Base-by-base conservation (phyloP, 2,888 invertebrate genomes). In the Leuctra nigra region DNA sequence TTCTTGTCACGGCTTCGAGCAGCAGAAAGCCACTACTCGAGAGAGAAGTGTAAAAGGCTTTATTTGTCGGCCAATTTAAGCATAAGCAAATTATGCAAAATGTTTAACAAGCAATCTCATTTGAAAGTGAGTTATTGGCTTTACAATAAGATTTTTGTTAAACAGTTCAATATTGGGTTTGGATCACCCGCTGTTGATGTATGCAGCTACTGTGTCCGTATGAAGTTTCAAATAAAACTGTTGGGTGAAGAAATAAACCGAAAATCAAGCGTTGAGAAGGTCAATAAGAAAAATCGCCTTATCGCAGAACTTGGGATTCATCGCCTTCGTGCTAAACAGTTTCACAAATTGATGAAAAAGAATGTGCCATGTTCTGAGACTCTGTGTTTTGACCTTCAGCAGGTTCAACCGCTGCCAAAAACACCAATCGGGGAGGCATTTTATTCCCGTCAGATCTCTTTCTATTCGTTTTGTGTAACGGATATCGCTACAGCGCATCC, bases 71-170 rank as follows among this genome's bases (percentile, higher is more conserved):
- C 36, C 14, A 14, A 36, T 13, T 36, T 13, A 14, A 36, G 14
- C 13, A 36, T 36, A 36, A 4, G 36, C 14, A 13, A 14, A 14
- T 14, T 36, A 14, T 14, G 14, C 36, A 36, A 36, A 36, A 13
- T n/a, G 13, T 36, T n/a, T 14, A 14, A 36, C n/a, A 36, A 36
- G 13, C 36, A 13, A 6, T 14, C n/a, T 22, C 22, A 55, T 14
- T 33, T 53, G 14, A 14, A 55, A 48, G 55, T 55, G 22, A 55
- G 47, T 29, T 48, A 55, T 18, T 14, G 48, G 14, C 36, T 36
- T 36, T 36, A n/a, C 14, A n/a, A 36, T 36, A 36, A 36, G 14
- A 36, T 36, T 14, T 36, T 36, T 36, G 36, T 36, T n/a, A 36
- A 36, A n/a, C n/a, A 36, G 36, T 36, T 36, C 3, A 36, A 36